Evolutionary conservation across 2,113 vertebrate species (phyloP).

Genomic region (Phylloscopus trochilus): DNA sequence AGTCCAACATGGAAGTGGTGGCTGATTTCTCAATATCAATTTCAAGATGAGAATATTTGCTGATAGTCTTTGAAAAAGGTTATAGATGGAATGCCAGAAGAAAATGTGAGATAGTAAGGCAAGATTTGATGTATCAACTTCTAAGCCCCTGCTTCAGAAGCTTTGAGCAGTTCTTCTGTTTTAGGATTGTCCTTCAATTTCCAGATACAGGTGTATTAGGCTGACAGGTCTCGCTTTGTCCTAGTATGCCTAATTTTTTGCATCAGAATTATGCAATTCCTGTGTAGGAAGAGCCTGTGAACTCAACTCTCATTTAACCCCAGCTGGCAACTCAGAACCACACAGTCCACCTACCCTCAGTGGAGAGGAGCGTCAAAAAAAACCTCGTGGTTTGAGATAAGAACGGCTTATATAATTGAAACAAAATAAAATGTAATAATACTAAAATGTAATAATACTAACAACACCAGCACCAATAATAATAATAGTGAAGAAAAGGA

Average conservation of each 20-base stretch:
- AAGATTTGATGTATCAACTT: neutral
- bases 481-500: neutral
- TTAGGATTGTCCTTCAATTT: neutral
- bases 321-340: neutral
- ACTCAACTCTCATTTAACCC: neutral
- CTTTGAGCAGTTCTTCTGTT: neutral
- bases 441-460: neutral
- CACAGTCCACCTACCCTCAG: too few species aligned
- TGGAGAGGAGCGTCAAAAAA: neutral
- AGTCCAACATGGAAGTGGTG: neutral
- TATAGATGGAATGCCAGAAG: neutral
- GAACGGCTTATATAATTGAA: neutral
- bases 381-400: neutral
- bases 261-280: neutral
- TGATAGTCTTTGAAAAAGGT: neutral
- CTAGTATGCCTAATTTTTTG: neutral
- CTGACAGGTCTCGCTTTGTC: neutral
- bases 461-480: neutral
- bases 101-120: neutral
- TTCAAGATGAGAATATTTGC: neutral
- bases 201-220: neutral
- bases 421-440: neutral
- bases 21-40: neutral
- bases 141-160: neutral
- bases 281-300: neutral